Evolutionary conservation across 1,140 invertebrate genomes (phyloP).

Genomic region (Atopsyche davidsoni): DNA sequence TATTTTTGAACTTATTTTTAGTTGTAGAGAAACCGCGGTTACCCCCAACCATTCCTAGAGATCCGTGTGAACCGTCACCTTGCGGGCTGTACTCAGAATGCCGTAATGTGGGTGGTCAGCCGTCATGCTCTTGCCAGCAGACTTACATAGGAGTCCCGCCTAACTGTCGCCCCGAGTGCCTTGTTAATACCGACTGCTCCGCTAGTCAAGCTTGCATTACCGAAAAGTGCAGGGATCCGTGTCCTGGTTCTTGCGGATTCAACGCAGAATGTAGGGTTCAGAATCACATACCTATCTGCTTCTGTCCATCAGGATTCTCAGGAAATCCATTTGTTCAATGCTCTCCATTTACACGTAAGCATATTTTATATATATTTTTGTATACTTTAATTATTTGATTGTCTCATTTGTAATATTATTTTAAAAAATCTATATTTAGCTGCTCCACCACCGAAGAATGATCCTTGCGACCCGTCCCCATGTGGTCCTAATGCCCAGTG

Average conservation of each 20-base stretch:
- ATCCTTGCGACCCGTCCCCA: slow-evolving; percentile 65
- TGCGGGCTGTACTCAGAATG: slow-evolving; percentile 75
- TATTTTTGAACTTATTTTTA: neutral
- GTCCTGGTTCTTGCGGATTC: slow-evolving; percentile 72
- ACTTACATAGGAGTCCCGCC: slow-evolving; percentile 66
- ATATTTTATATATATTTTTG: neutral
- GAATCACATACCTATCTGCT: slow-evolving; percentile 71
- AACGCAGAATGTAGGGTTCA: slow-evolving; percentile 70
- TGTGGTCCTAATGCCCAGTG: slow-evolving; percentile 71
- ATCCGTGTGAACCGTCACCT: slow-evolving; percentile 73
- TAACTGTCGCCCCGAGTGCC: slow-evolving; percentile 53
- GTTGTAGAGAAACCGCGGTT: slow-evolving; percentile 54
- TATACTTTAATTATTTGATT: slow-evolving; percentile 1
- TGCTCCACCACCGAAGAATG: slow-evolving; percentile 39
- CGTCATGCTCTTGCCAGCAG: slow-evolving; percentile 64
- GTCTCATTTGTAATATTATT: slow-evolving; percentile 2
- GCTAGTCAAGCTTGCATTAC: slow-evolving; percentile 69
- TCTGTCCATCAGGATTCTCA: slow-evolving; percentile 60
- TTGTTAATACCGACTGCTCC: slow-evolving; percentile 65
- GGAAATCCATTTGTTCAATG: slow-evolving; percentile 69
- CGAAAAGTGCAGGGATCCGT: slow-evolving; percentile 74
- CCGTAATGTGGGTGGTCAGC: slow-evolving; percentile 50
- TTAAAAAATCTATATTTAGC: slow-evolving; percentile 31
- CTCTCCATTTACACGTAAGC: slow-evolving; percentile 45
- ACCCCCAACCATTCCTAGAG: slow-evolving; percentile 43